A percentile compares a stretch with the other conserved stretches of the same genome.
phyloP scores from a whole-genome alignment of 2,797 vertebrate species.

The Agapornis canus region DNA sequence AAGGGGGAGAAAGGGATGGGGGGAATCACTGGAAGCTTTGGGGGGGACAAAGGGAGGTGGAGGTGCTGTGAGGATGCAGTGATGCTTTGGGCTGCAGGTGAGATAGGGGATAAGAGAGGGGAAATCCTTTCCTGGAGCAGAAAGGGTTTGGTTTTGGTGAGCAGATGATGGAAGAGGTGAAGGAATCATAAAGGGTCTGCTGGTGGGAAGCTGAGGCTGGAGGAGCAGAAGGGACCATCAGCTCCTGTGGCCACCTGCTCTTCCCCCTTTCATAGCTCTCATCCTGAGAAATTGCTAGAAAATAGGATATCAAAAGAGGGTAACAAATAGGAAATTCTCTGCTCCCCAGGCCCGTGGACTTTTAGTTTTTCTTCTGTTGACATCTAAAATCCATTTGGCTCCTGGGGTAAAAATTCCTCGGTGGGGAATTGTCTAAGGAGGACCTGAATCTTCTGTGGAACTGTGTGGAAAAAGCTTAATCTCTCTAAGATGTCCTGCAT shows the following conservation, averaged over 20 bases:
- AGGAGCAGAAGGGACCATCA: neutral
- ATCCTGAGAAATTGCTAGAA: neutral
- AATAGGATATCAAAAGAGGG: neutral
- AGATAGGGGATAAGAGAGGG: neutral
- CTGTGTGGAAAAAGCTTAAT: neutral
- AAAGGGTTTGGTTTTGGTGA: neutral
- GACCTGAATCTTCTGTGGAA: neutral
- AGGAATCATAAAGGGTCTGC: neutral
- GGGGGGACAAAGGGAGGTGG: neutral
- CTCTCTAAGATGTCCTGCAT: neutral
- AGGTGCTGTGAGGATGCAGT: neutral
- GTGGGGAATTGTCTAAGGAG: neutral
- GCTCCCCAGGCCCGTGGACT: accelerated
- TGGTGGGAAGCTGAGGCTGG: neutral
- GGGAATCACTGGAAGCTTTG: accelerated
- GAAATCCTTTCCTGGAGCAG: neutral
- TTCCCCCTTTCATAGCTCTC: neutral
- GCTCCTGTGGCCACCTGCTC: neutral
- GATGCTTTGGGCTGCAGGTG: neutral
- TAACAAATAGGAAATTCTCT: neutral
- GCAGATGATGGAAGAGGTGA: neutral
- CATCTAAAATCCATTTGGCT: neutral
- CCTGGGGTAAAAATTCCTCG: neutral
- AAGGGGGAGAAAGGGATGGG: neutral
- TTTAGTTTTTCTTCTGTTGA: neutral